These are phyloP conservation scores for Cacatua alba DNA, from an alignment of 2,113 vertebrate species.

Conservation along the genomic window DNA sequence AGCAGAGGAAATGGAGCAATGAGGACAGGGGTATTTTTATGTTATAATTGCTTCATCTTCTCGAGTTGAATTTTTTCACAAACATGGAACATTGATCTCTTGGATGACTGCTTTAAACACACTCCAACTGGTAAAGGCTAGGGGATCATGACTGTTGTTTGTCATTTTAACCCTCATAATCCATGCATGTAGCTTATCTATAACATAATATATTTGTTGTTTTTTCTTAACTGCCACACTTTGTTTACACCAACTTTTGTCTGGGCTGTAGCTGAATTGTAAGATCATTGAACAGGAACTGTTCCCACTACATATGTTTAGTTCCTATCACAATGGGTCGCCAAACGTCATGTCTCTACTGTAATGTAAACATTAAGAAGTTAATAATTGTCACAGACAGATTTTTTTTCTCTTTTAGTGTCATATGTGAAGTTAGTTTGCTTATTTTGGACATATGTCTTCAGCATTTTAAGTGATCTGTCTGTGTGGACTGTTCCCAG, in stretches of 20 bases:
- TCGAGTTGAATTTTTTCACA: not conserved
- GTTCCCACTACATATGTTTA: conserved; percentile 35
- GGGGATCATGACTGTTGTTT: not conserved
- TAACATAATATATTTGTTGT: not conserved
- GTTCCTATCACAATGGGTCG: conserved; percentile 38
- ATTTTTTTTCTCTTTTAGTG: not conserved
- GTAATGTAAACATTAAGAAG: conserved; percentile 57
- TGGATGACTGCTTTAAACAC: conserved; percentile 2
- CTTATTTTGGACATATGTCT: not conserved
- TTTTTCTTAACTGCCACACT: conserved; percentile 20
- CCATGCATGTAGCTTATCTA: not conserved
- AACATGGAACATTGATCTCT: not conserved
- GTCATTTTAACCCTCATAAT: not conserved
- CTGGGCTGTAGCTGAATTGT: conserved; percentile 33
- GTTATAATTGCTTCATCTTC: not conserved
- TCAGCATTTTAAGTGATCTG: not conserved
- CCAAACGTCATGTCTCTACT: conserved; percentile 27
- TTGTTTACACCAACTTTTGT: conserved; percentile 48
- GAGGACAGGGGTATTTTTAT: not conserved
- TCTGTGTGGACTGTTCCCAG: not conserved
- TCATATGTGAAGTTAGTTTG: not conserved
- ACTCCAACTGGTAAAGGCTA: not conserved
- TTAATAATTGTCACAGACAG: conserved; percentile 48
- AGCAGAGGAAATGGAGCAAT: not conserved
- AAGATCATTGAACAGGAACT: conserved; percentile 55